Evolutionary conservation across 1,140 invertebrate species (phyloP).

Genomic region (Cephus cinctus): DNA sequence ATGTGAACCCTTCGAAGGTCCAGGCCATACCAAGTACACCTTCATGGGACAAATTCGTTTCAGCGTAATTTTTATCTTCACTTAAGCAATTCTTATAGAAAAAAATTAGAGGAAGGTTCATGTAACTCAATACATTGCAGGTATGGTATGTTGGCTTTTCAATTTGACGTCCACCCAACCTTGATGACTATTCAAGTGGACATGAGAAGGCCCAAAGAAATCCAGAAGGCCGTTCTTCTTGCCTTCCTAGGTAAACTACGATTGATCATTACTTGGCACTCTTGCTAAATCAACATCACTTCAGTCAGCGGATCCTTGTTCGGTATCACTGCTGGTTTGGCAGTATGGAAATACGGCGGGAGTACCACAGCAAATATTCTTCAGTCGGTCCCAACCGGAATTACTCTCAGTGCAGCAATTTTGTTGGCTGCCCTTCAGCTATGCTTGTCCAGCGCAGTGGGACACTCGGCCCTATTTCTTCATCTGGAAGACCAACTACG

Average conservation of each 20-base stretch:
- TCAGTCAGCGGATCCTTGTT: constrained; percentile 64
- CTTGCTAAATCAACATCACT: too few species aligned
- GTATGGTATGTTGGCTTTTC: constrained; percentile 52
- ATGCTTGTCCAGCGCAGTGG: constrained; percentile 72
- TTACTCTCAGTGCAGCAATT: constrained; percentile 62
- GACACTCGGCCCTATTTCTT: constrained; percentile 73
- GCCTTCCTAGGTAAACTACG: constrained; percentile 63
- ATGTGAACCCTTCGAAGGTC: too few species aligned
- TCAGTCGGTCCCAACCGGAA: constrained; percentile 63
- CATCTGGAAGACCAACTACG: constrained; percentile 66
- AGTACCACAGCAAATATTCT: constrained; percentile 55
- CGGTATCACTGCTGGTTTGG: constrained; percentile 62
- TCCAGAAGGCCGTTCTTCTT: constrained; percentile 63
- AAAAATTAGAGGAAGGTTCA: too few species aligned
- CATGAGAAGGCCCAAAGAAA: constrained; percentile 67
- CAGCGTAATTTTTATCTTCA: constrained; percentile 31
- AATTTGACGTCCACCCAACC: constrained; percentile 79
- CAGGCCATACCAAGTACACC: constrained; percentile 42
- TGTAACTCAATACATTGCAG: constrained; percentile 25
- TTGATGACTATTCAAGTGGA: constrained; percentile 78
- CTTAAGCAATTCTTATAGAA: too few species aligned
- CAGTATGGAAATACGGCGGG: constrained; percentile 63
- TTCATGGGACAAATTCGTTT: constrained; percentile 48
- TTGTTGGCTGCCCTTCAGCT: constrained; percentile 72
- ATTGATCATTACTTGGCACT: too few species aligned